Conservation (phyloP, 2,888 invertebrate species). For the Drosophila maculinotata region DNA sequence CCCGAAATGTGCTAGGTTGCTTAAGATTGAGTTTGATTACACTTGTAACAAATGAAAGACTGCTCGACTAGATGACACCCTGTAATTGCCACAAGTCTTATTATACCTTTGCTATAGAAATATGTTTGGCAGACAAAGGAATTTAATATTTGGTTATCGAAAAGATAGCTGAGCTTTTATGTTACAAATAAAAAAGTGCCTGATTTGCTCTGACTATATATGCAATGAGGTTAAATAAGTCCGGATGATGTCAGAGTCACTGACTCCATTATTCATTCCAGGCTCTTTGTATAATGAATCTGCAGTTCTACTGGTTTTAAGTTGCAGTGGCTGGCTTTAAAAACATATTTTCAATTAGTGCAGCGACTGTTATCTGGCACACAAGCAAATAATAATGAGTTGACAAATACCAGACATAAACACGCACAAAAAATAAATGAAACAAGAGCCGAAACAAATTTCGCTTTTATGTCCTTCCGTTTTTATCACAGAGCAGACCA, state of each 20-base stretch:
- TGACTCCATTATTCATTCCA: constrained; percentile 7
- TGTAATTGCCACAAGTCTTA: no score
- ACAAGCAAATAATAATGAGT: constrained; percentile 54
- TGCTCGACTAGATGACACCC: no score
- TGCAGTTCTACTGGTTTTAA: constrained; percentile 6
- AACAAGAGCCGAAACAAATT: background rate
- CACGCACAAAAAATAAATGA: constrained; percentile 10
- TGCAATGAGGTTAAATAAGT: no score
- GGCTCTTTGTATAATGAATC: constrained; percentile 15
- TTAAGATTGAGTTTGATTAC: background rate
- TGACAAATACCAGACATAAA: constrained; percentile 51
- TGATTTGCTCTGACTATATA: no score
- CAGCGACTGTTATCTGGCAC: constrained; percentile 23
- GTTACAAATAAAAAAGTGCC: no score
- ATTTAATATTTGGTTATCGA: no score
- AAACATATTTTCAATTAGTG: constrained; percentile 71
- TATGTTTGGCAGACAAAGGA: no score
- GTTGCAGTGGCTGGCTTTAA: constrained; percentile 18
- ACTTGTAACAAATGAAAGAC: background rate
- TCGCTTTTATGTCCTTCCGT: background rate
- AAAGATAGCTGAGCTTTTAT: no score
- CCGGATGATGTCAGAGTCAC: constrained; percentile 30
- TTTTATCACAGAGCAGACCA: no score
- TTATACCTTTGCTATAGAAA: background rate
- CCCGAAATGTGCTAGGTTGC: background rate